phyloP scores from a whole-genome alignment of 2,113 vertebrate genomes.

The Ptilonorhynchus violaceus region DNA sequence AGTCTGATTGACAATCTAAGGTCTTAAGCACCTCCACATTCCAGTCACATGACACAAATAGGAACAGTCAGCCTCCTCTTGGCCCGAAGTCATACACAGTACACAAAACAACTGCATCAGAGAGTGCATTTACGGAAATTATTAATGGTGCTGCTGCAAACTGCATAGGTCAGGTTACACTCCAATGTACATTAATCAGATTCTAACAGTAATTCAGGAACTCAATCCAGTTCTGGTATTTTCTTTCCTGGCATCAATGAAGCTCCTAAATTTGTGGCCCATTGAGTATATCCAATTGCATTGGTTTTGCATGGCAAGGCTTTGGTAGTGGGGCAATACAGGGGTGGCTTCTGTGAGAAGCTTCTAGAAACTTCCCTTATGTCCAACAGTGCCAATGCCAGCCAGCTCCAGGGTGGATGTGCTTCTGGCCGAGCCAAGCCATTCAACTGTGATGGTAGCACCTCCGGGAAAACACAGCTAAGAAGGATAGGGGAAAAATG shows the following conservation, averaged over 20 bases:
- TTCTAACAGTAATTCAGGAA: not conserved
- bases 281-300: not conserved
- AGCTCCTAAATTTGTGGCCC: not conserved
- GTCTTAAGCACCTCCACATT: not conserved
- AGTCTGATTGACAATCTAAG: not conserved
- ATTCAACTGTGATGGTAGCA: not conserved
- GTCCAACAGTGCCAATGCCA: not conserved
- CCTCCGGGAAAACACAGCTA: not conserved
- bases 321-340: not conserved
- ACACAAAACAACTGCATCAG: not conserved
- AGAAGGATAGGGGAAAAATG: not conserved
- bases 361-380: not conserved
- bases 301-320: not conserved
- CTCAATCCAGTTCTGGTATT: not conserved
- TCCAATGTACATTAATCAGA: not conserved
- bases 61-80: not conserved
- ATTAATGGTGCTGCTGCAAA: not conserved
- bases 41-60: not conserved
- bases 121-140: not conserved
- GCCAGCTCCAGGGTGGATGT: accelerated
- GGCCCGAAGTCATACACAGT: not conserved
- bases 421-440: not conserved
- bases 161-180: not conserved
- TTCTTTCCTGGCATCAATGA: not conserved
- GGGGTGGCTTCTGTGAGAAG: not conserved